Evolutionary conservation across 2,888 invertebrate genomes (phyloP).

Genomic region (Oeneis ivallda): DNA sequence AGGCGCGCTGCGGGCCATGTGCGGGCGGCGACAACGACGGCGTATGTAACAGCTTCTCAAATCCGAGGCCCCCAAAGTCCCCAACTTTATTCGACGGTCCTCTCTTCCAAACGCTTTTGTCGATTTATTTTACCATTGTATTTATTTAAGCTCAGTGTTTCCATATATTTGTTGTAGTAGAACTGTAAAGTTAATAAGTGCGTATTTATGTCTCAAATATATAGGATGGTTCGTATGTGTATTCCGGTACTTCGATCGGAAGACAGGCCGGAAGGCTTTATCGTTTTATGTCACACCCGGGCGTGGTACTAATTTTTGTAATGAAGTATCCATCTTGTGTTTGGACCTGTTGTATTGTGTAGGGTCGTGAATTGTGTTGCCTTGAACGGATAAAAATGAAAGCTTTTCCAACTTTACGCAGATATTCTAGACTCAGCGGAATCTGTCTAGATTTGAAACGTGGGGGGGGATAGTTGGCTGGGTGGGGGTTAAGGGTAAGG

Average conservation of each 20-base stretch:
- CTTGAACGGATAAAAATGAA: slow-evolving; percentile 27
- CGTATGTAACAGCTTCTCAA: slow-evolving; percentile 24
- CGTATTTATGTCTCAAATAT: slow-evolving; percentile 26
- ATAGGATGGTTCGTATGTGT: slow-evolving; percentile 18
- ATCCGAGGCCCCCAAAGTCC: slow-evolving; percentile 10
- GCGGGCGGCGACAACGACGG: slow-evolving; percentile 24
- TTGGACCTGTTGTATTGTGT: slow-evolving; percentile 11
- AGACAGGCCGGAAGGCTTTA: neutral
- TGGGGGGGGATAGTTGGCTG: neutral
- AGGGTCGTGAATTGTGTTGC: slow-evolving; percentile 25
- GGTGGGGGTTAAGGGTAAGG: slow-evolving; percentile 25
- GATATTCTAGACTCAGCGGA: slow-evolving; percentile 1
- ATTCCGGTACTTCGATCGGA: neutral
- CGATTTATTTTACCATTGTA: slow-evolving; percentile 9
- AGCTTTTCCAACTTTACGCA: slow-evolving; percentile 23
- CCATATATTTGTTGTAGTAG: slow-evolving; percentile 13
- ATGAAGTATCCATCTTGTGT: slow-evolving; percentile 9
- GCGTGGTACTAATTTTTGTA: slow-evolving; percentile 13
- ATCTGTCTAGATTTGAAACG: slow-evolving; percentile 11
- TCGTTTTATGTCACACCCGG: slow-evolving; percentile 4
- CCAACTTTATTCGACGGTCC: slow-evolving; percentile 17
- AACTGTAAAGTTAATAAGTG: slow-evolving; percentile 21
- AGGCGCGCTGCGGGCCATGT: slow-evolving; percentile 29
- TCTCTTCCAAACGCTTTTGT: slow-evolving; percentile 4
- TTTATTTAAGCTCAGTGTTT: slow-evolving; percentile 23